phyloP scores from a whole-genome alignment of 1,140 invertebrate species.

The Neomicropteryx cornuta region DNA sequence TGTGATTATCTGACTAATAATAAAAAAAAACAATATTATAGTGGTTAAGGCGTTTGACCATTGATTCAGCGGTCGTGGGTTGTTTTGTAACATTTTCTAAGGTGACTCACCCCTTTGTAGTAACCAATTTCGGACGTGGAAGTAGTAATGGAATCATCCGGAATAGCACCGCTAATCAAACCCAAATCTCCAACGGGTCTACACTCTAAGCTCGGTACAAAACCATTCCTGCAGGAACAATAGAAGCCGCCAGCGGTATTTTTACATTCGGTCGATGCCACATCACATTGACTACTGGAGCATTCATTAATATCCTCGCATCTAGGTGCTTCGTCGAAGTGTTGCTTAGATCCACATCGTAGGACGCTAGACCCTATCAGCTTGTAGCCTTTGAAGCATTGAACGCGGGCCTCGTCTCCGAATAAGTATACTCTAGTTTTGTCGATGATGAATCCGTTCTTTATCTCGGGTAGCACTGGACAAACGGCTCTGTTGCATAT shows the following conservation, averaged over 20 bases:
- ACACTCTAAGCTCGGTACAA: slow-evolving; percentile 79
- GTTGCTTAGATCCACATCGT: slow-evolving; percentile 74
- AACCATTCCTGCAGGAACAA: slow-evolving; percentile 80
- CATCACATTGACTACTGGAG: slow-evolving; percentile 75
- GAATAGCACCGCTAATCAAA: slow-evolving; percentile 77
- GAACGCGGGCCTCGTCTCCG: slow-evolving; percentile 84
- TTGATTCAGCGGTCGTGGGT: neutral
- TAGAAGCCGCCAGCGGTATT: slow-evolving; percentile 86
- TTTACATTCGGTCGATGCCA: slow-evolving; percentile 81
- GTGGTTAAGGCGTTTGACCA: too few species aligned
- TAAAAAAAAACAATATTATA: slow-evolving; percentile 8
- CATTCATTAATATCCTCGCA: slow-evolving; percentile 95
- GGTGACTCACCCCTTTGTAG: slow-evolving; percentile 64
- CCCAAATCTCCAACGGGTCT: slow-evolving; percentile 81
- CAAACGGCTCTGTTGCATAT: slow-evolving; percentile 79
- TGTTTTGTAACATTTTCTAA: slow-evolving; percentile 3
- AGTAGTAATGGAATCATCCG: slow-evolving; percentile 79
- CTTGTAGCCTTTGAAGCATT: slow-evolving; percentile 84
- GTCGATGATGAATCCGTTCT: slow-evolving; percentile 77
- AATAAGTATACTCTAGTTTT: slow-evolving; percentile 63
- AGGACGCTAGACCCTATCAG: slow-evolving; percentile 78
- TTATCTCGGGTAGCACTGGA: slow-evolving; percentile 68
- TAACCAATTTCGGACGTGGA: slow-evolving; percentile 74
- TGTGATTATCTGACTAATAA: too few species aligned
- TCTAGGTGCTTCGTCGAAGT: slow-evolving; percentile 72